Conservation (phyloP, 1,140 invertebrate species). For the Formica exsecta region DNA sequence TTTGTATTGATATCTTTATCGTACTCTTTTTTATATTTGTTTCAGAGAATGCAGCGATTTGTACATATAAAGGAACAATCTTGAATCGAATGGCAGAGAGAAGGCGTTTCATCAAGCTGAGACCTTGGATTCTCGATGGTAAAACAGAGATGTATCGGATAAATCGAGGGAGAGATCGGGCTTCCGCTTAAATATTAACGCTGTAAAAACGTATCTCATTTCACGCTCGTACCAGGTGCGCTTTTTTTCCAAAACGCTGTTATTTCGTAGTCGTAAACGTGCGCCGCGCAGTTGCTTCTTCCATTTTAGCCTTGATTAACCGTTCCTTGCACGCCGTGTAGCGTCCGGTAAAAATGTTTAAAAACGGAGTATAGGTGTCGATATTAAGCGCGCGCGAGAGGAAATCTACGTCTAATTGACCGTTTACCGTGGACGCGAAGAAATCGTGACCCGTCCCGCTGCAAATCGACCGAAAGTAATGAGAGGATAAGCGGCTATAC, state of each 20-base stretch:
- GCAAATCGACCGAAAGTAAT: slow-evolving; percentile 49
- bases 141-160: neutral
- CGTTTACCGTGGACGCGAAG: neutral
- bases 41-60: neutral
- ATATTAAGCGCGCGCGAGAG: neutral
- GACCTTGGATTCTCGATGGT: neutral
- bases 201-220: slow-evolving; percentile 10
- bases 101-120: neutral
- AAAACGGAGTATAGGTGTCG: neutral
- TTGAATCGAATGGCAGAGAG: neutral
- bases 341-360: slow-evolving; percentile 11
- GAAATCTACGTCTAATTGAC: slow-evolving; percentile 7
- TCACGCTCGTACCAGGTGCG: neutral
- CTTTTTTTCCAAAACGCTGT: neutral
- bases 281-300: neutral
- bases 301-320: slow-evolving; percentile 29
- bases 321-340: neutral
- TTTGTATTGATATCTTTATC: no score
- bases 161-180: neutral
- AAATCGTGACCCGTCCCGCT: slow-evolving; percentile 36
- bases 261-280: slow-evolving; percentile 22
- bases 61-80: neutral
- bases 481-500: slow-evolving; percentile 63
- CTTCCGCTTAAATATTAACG: slow-evolving; percentile 27
- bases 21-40: neutral